Evolutionary conservation across 1,140 invertebrate species (phyloP).

Genomic region (Anastrepha ludens): DNA sequence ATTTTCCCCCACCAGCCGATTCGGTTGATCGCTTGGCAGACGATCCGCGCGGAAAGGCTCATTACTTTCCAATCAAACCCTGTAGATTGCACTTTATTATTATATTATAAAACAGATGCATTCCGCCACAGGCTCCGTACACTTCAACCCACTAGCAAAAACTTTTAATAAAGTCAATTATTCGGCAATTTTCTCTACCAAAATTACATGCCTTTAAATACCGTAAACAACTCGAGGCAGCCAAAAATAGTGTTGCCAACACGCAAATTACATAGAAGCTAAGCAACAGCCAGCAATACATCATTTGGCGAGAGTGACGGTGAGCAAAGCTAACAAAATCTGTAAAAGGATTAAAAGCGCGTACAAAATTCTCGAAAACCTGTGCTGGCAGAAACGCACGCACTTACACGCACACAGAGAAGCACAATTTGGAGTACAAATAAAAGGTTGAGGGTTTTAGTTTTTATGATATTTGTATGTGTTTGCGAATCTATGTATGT

Average conservation of each 20-base stretch:
- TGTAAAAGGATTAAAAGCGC: conserved; percentile 47
- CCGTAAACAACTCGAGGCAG: background rate
- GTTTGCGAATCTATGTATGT: background rate
- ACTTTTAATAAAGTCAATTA: background rate
- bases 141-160: too few relatives aligned
- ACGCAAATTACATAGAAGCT: background rate
- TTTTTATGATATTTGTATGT: background rate
- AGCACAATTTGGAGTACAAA: background rate
- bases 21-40: too few relatives aligned
- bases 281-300: conserved; percentile 20
- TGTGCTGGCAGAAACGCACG: background rate
- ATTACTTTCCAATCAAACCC: too few relatives aligned
- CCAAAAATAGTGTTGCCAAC: conserved; percentile 2
- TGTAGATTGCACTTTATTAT: too few relatives aligned
- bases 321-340: conserved; percentile 37
- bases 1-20: too few relatives aligned
- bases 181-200: background rate
- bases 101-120: too few relatives aligned
- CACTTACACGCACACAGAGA: background rate
- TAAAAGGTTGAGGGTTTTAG: background rate
- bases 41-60: too few relatives aligned
- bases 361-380: conserved; percentile 11
- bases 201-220: background rate
- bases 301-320: conserved; percentile 2
- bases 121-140: too few relatives aligned